phyloP scores from a whole-genome alignment of 2,113 vertebrate species.

The Crotalus helleri region DNA sequence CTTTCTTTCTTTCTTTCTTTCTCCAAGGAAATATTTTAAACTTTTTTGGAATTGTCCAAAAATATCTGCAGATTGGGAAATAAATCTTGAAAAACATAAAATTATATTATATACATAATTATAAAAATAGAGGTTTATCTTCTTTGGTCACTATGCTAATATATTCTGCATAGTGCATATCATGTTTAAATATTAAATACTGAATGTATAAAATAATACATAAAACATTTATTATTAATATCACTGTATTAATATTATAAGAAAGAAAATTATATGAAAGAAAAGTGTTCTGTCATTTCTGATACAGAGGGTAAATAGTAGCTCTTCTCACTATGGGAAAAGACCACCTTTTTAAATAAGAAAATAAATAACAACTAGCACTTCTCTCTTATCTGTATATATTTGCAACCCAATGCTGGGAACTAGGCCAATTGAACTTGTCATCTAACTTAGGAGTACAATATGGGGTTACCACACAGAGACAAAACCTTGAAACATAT shows the following conservation, averaged over 20 bases:
- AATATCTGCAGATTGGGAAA: neutral
- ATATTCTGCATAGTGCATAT: neutral
- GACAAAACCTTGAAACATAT: neutral
- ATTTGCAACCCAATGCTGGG: conserved; percentile 14
- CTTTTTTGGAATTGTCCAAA: neutral
- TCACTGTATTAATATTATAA: neutral
- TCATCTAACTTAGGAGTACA: neutral
- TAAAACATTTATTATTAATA: neutral
- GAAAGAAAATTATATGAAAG: neutral
- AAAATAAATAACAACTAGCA: neutral
- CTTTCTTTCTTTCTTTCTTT: neutral
- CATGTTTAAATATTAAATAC: neutral
- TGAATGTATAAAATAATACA: neutral
- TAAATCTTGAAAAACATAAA: neutral
- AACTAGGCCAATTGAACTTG: conserved; percentile 1
- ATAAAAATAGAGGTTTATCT: neutral
- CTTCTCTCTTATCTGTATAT: conserved; percentile 19
- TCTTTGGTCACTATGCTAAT: neutral
- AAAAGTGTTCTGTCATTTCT: conserved; percentile 43
- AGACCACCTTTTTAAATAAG: neutral
- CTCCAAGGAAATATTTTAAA: neutral
- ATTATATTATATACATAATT: neutral
- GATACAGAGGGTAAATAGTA: conserved; percentile 23
- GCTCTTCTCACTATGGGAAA: conserved; percentile 25
- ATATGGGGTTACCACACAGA: conserved; percentile 10